phyloP scores from a whole-genome alignment of 1,140 invertebrate species.

The Lordiphosa mommai region DNA sequence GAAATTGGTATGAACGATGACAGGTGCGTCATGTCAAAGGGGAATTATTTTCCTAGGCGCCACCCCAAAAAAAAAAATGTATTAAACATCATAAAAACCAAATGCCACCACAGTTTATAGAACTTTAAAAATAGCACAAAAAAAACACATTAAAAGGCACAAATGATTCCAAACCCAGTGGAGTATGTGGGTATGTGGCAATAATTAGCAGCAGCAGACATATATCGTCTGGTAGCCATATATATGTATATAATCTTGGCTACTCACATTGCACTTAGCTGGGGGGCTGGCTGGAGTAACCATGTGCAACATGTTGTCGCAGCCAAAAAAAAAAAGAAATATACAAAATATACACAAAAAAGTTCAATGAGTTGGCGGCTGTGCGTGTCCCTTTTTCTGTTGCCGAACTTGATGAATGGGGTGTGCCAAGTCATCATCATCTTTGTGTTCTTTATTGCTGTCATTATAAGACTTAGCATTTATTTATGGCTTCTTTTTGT shows the following conservation, averaged over 20 bases:
- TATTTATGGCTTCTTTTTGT: conserved; percentile 57
- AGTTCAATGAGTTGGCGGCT: conserved; percentile 57
- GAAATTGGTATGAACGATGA: no score
- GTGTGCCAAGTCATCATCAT: conserved; percentile 59
- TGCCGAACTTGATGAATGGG: conserved; percentile 70
- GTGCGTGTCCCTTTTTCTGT: conserved; percentile 31
- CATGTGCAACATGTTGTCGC: conserved; percentile 73
- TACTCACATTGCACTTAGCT: conserved; percentile 74
- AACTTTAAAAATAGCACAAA: no score
- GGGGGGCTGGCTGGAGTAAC: conserved; percentile 24
- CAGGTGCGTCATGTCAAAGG: no score
- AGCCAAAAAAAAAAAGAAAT: conserved; percentile 16
- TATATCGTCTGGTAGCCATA: no score
- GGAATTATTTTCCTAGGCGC: no score
- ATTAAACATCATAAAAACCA: no score
- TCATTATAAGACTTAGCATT: conserved; percentile 67
- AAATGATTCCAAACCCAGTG: no score
- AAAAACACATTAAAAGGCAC: no score
- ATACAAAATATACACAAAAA: conserved; percentile 19
- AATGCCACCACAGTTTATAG: no score
- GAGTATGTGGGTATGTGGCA: no score
- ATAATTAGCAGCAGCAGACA: no score
- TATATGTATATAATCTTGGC: conserved; percentile 62
- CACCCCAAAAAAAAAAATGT: no score
- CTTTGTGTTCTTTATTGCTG: conserved; percentile 69